These are phyloP conservation scores for Tylochromis polylepis DNA, from an alignment of 2,113 vertebrate species.

Conservation along the genomic window DNA sequence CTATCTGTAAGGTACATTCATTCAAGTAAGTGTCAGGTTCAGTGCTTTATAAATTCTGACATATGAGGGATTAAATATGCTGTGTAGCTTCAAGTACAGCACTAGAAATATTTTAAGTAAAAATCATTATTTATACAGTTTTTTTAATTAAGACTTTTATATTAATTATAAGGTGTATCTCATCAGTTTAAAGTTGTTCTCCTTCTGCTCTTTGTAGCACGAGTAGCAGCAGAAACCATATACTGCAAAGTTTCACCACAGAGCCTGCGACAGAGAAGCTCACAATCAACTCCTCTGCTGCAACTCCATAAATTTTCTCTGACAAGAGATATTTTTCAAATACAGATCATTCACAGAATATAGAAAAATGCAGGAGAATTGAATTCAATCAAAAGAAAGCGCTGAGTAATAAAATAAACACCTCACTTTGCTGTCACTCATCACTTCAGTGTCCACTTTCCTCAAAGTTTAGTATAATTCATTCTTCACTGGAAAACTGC, in stretches of 20 bases:
- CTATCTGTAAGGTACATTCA: slow-evolving; percentile 62
- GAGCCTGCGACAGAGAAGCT: neutral
- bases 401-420: slow-evolving; percentile 25
- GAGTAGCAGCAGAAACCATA: neutral
- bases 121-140: neutral
- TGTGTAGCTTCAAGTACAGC: slow-evolving; percentile 28
- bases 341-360: slow-evolving; percentile 24
- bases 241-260: neutral
- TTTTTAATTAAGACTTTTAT: slow-evolving; percentile 11
- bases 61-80: slow-evolving; percentile 55
- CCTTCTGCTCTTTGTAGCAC: neutral
- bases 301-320: slow-evolving; percentile 7
- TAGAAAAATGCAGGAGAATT: slow-evolving; percentile 13
- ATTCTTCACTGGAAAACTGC: slow-evolving; percentile 9
- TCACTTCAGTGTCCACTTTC: slow-evolving; percentile 23
- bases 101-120: slow-evolving; percentile 18
- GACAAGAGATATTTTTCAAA: slow-evolving; percentile 20
- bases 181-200: neutral
- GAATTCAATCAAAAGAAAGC: slow-evolving; percentile 35
- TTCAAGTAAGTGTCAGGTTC: slow-evolving; percentile 62
- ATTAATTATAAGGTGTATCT: neutral
- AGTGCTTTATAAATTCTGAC: slow-evolving; percentile 52
- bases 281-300: slow-evolving; percentile 31
- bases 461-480: slow-evolving; percentile 11
- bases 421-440: slow-evolving; percentile 32